A percentile compares a stretch with the other conserved stretches of the same genome.
Conservation (phyloP, 2,888 invertebrate genomes). For the Thalpophila matura region DNA sequence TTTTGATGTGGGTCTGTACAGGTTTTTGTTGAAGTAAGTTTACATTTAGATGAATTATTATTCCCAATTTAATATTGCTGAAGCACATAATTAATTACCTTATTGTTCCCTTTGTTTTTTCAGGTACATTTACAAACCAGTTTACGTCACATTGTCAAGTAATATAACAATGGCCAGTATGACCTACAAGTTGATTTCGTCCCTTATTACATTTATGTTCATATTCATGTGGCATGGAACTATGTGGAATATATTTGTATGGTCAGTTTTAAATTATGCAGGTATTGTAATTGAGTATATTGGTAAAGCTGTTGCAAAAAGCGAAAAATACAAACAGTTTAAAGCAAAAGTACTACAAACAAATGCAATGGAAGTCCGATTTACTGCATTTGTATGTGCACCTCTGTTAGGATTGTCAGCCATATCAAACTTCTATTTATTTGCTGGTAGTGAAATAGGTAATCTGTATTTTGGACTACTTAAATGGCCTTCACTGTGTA, state of each 20-base stretch:
- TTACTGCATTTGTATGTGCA: slow-evolving; percentile 93
- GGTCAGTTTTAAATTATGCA: slow-evolving; percentile 96
- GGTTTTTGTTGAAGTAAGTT: slow-evolving; percentile 95
- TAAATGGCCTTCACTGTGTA: slow-evolving; percentile 77
- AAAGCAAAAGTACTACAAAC: slow-evolving; percentile 79
- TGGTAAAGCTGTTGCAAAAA: slow-evolving; percentile 87
- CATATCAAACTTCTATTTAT: slow-evolving; percentile 97
- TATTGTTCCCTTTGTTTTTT: slow-evolving; percentile 74
- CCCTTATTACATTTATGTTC: slow-evolving; percentile 95
- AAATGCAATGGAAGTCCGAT: slow-evolving; percentile 89
- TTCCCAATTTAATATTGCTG: neutral
- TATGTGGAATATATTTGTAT: slow-evolving; percentile 94
- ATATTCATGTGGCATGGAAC: slow-evolving; percentile 98
- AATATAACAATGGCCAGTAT: slow-evolving; percentile 77
- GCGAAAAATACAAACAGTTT: slow-evolving; percentile 84
- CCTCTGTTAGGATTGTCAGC: slow-evolving; percentile 95
- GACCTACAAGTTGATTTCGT: slow-evolving; percentile 92
- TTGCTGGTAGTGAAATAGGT: slow-evolving; percentile 94
- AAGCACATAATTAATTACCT: neutral
- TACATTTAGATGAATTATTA: neutral
- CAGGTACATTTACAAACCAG: slow-evolving; percentile 96
- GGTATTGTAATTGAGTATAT: slow-evolving; percentile 94
- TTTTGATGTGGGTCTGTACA: slow-evolving; percentile 98
- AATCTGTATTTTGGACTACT: slow-evolving; percentile 92
- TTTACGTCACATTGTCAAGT: slow-evolving; percentile 77